phyloP scores from a whole-genome alignment of 2,797 vertebrate species.

The Falco rusticolus region DNA sequence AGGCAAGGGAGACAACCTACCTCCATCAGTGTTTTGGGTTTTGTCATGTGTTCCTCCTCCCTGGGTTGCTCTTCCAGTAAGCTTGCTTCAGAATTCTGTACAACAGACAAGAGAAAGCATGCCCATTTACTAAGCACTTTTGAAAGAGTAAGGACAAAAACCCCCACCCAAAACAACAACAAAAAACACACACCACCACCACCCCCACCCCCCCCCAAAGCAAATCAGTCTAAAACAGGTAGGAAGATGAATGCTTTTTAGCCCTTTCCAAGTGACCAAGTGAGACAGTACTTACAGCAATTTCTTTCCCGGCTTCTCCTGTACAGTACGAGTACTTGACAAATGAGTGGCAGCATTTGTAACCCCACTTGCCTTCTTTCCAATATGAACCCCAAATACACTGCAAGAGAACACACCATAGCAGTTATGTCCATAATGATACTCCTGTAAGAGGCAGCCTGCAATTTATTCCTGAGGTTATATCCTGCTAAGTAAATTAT shows the following conservation, averaged over 20 bases:
- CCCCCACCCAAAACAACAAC: no score
- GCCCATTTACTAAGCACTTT: neutral
- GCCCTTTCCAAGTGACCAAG: neutral
- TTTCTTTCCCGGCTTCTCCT: conserved; percentile 88
- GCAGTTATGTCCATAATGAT: neutral
- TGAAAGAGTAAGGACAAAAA: neutral
- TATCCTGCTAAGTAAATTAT: neutral
- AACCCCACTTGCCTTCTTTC: conserved; percentile 96
- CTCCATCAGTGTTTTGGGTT: conserved; percentile 91
- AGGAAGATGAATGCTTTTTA: neutral
- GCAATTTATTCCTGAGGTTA: neutral
- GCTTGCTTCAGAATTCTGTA: conserved; percentile 74
- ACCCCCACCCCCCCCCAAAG: neutral
- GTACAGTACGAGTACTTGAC: conserved; percentile 98
- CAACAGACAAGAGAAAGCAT: neutral
- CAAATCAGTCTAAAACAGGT: neutral
- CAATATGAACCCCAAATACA: conserved; percentile 98
- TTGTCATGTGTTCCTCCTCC: conserved; percentile 76
- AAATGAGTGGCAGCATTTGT: conserved; percentile 95
- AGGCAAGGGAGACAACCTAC: conserved; percentile 65
- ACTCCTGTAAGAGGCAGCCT: neutral
- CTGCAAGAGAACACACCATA: conserved; percentile 72
- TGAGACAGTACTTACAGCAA: conserved; percentile 79
- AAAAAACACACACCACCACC: neutral
- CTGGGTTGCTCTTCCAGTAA: conserved; percentile 73